A percentile compares a stretch with the other conserved stretches of the same genome.
Evolutionary conservation across 2,113 vertebrate genomes (phyloP).

Genomic region (Dipodomys spectabilis): DNA sequence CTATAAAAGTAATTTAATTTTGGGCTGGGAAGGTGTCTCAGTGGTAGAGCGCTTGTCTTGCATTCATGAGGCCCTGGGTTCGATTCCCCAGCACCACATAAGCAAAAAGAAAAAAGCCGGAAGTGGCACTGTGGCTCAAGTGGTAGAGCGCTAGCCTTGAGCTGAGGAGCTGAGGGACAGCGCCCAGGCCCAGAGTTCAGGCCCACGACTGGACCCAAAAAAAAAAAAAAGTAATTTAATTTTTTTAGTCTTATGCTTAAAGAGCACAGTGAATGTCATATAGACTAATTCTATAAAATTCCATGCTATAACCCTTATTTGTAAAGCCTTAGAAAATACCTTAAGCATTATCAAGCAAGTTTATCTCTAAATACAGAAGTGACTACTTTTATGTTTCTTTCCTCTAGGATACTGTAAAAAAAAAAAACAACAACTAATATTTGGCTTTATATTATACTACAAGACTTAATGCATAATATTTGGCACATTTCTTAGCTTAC

Average conservation of each 20-base stretch:
- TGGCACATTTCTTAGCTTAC: not conserved
- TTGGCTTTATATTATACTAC: too few relatives aligned
- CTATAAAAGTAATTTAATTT: not conserved
- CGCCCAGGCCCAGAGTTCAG: too few relatives aligned
- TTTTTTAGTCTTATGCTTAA: not conserved
- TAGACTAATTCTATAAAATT: not conserved
- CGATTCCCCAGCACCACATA: too few relatives aligned
- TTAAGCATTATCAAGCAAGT: not conserved
- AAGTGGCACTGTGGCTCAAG: too few relatives aligned
- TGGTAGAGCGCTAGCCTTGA: too few relatives aligned
- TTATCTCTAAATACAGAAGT: slow-evolving; percentile 36
- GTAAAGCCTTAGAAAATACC: not conserved
- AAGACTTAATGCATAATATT: too few relatives aligned
- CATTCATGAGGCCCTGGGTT: too few relatives aligned
- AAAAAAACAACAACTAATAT: not conserved
- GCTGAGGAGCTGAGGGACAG: too few relatives aligned
- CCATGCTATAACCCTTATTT: slow-evolving; percentile 7
- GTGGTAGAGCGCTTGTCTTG: too few relatives aligned
- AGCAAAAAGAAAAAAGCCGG: too few relatives aligned
- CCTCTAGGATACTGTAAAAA: slow-evolving; percentile 12
- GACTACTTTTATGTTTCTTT: not conserved
- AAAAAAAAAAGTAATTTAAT: not conserved
- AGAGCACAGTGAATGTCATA: not conserved
- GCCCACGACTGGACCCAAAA: too few relatives aligned
- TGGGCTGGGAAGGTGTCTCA: too few relatives aligned